Percentiles rank a stretch among this genome's conserved stretches.
These are phyloP conservation scores for Stomatorhinus walkeri DNA, from an alignment of 2,797 vertebrate species.

Conservation along the genomic window DNA sequence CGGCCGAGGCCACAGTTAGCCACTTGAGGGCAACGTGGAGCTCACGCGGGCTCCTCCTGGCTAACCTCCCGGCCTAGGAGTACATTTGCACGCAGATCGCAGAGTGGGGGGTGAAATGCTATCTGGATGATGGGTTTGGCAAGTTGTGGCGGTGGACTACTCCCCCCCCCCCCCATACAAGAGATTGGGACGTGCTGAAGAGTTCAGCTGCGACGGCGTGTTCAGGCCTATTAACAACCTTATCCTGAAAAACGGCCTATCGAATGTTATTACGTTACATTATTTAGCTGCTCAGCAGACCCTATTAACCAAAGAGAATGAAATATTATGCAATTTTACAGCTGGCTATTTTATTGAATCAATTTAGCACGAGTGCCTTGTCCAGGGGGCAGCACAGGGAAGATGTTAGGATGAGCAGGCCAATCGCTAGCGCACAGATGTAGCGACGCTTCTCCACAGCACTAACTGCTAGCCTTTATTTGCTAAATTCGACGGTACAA, in stretches of 20 bases:
- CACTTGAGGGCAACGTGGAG: neutral
- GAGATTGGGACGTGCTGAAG: neutral
- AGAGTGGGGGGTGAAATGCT: neutral
- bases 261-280: conserved; percentile 10
- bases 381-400: neutral
- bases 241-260: neutral
- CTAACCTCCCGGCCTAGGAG: neutral
- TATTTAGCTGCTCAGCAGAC: conserved; percentile 14
- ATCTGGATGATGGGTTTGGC: neutral
- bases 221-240: conserved; percentile 9
- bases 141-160: neutral
- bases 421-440: neutral
- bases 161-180: neutral
- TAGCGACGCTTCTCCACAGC: neutral
- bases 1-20: neutral
- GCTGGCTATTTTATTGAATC: neutral
- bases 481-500: neutral
- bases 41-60: neutral
- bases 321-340: conserved; percentile 6
- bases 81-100: neutral
- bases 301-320: conserved; percentile 15
- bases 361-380: neutral
- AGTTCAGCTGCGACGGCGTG: neutral
- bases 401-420: neutral
- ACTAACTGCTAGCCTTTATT: neutral